Conservation (phyloP, 1,140 invertebrate genomes). For the Drosophila ananassae region DNA sequence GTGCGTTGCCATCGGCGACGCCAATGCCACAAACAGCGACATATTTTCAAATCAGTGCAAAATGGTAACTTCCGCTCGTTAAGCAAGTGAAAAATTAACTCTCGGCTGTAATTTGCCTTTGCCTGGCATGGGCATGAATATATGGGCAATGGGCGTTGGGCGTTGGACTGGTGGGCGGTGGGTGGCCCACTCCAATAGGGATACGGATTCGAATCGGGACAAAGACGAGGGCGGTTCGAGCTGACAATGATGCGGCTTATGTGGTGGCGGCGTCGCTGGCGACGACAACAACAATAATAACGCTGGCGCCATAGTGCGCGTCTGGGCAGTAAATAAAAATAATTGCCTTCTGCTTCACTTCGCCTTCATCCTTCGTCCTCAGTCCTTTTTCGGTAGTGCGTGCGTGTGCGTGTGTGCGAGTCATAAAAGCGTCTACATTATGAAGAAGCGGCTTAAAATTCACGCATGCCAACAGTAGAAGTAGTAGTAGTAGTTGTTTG, state of each 20-base stretch:
- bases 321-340: conserved; percentile 82
- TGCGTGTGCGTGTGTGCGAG: conserved; percentile 47
- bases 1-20: conserved; percentile 55
- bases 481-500: conserved; percentile 23
- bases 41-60: conserved; percentile 83
- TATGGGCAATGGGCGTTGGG: background rate
- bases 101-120: conserved; percentile 79
- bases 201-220: conserved; percentile 16
- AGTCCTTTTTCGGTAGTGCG: conserved; percentile 56
- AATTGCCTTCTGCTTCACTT: conserved; percentile 82
- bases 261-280: conserved; percentile 55
- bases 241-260: conserved; percentile 82
- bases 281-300: conserved; percentile 46
- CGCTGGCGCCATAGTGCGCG: conserved; percentile 78
- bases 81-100: conserved; percentile 83
- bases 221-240: conserved; percentile 57
- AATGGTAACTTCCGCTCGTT: conserved; percentile 83
- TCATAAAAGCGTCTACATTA: conserved; percentile 75
- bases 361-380: conserved; percentile 59
- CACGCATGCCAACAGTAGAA: conserved; percentile 56
- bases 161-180: background rate
- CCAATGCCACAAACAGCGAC: conserved; percentile 80
- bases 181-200: conserved; percentile 2
- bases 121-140: conserved; percentile 49
- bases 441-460: conserved; percentile 71